phyloP scores from a whole-genome alignment of 2,888 invertebrate genomes.

The Lumbricus terrestris region DNA sequence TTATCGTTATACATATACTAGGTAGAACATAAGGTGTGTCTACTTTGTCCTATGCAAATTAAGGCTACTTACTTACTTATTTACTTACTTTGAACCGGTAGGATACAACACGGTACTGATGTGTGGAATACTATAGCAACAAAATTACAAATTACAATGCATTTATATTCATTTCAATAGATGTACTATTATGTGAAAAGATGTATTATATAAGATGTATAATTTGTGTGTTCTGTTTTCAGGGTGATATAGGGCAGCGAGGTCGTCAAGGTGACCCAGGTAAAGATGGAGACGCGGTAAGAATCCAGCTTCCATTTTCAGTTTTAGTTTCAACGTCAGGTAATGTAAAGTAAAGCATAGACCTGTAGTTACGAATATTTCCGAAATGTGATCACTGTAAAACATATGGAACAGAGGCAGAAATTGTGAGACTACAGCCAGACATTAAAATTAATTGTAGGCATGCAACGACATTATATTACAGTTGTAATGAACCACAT shows the following conservation, averaged over 20 bases:
- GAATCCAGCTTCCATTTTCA: not conserved
- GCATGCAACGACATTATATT: not conserved
- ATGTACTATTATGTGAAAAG: not conserved
- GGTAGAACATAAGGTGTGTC: too few relatives aligned
- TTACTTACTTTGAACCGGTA: too few relatives aligned
- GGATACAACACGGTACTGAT: too few relatives aligned
- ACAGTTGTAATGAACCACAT: not conserved
- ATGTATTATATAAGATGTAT: not conserved
- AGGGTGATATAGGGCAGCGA: conserved; percentile 33
- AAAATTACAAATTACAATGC: too few relatives aligned
- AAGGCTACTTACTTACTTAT: too few relatives aligned
- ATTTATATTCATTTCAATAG: too few relatives aligned
- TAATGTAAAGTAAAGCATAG: not conserved
- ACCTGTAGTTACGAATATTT: not conserved
- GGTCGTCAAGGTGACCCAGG: conserved; percentile 32
- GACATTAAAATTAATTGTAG: not conserved
- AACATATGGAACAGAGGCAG: too few relatives aligned
- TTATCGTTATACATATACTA: not conserved
- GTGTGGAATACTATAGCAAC: too few relatives aligned
- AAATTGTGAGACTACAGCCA: too few relatives aligned
- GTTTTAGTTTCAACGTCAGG: not conserved
- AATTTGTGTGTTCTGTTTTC: not conserved
- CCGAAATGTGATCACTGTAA: not conserved
- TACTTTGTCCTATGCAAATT: too few relatives aligned
- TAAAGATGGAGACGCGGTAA: conserved; percentile 32